phyloP scores from a whole-genome alignment of 2,113 vertebrate species.

The Platichthys stellatus region DNA sequence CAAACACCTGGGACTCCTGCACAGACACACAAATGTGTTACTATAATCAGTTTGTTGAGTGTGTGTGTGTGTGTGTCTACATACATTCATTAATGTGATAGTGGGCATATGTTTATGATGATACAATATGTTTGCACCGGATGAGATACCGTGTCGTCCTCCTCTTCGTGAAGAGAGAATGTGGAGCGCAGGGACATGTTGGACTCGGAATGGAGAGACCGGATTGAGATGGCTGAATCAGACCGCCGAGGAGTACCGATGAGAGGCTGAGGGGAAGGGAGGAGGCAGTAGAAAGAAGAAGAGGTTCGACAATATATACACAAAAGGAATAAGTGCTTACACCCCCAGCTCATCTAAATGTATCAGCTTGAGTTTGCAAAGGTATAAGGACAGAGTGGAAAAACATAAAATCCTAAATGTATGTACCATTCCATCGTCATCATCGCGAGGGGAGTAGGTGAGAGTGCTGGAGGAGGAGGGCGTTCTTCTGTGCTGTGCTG shows the following conservation, averaged over 20 bases:
- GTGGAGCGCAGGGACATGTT: conserved; percentile 98
- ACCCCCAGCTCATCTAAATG: background rate
- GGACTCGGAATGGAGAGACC: conserved; percentile 96
- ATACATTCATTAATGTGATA: background rate
- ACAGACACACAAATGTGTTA: conserved; percentile 17
- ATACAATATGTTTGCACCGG: background rate
- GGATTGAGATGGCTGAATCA: conserved; percentile 95
- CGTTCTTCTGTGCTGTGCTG: conserved; percentile 93
- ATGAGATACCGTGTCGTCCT: conserved; percentile 92
- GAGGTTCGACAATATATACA: background rate
- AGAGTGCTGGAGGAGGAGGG: conserved; percentile 95
- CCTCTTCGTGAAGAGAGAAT: conserved; percentile 97
- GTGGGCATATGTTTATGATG: background rate
- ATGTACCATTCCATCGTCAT: conserved; percentile 94
- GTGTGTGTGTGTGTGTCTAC: background rate
- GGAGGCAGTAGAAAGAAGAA: background rate
- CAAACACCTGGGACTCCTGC: conserved; percentile 96
- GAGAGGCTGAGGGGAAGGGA: conserved; percentile 83
- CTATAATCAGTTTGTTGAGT: background rate
- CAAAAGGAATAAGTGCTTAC: too few species aligned
- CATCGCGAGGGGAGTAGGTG: conserved; percentile 92
- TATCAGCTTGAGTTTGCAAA: too few species aligned
- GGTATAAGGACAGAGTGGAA: too few species aligned
- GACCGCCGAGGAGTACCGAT: conserved; percentile 93
- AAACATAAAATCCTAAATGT: background rate